Percentiles rank a stretch among this genome's conserved stretches.
These are phyloP conservation scores for Ptyas mucosa DNA, from an alignment of 2,113 vertebrate species.

Conservation along the genomic window DNA sequence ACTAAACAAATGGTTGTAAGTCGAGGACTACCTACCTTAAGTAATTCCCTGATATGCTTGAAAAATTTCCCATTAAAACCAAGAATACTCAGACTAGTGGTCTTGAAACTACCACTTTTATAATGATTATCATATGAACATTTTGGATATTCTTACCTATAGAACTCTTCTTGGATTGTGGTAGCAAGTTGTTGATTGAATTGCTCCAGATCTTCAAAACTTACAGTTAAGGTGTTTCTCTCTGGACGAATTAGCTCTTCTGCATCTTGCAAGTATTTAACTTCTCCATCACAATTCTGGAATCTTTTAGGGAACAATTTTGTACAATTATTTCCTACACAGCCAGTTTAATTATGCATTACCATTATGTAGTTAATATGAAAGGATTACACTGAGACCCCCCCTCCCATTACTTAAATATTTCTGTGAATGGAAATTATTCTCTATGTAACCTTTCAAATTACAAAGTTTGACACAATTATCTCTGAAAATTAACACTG, in stretches of 20 bases:
- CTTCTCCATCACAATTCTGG: conserved; percentile 86
- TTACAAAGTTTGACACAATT: neutral
- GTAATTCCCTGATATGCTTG: neutral
- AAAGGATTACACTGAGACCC: neutral
- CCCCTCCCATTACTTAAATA: neutral
- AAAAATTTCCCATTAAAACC: neutral
- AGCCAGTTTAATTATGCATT: neutral
- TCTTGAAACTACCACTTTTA: neutral
- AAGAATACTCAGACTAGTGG: neutral
- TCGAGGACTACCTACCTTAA: neutral
- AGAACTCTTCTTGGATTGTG: conserved; percentile 95
- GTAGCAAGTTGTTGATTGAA: conserved; percentile 97
- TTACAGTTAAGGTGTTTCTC: conserved; percentile 91
- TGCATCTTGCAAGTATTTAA: conserved; percentile 88
- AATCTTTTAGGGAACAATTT: conserved; percentile 67
- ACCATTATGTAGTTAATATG: neutral
- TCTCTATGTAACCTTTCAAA: neutral
- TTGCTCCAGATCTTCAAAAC: conserved; percentile 89
- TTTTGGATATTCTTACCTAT: conserved; percentile 75
- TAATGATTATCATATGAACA: neutral
- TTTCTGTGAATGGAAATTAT: neutral
- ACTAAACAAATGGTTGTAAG: neutral
- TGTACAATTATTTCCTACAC: neutral
- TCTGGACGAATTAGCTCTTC: conserved; percentile 95
- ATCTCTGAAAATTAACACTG: neutral